Evolutionary conservation across 2,113 vertebrate species (phyloP), one percentile per base, ranked within the genome.

Genomic region (Zosterops hypoxanthus): DNA sequence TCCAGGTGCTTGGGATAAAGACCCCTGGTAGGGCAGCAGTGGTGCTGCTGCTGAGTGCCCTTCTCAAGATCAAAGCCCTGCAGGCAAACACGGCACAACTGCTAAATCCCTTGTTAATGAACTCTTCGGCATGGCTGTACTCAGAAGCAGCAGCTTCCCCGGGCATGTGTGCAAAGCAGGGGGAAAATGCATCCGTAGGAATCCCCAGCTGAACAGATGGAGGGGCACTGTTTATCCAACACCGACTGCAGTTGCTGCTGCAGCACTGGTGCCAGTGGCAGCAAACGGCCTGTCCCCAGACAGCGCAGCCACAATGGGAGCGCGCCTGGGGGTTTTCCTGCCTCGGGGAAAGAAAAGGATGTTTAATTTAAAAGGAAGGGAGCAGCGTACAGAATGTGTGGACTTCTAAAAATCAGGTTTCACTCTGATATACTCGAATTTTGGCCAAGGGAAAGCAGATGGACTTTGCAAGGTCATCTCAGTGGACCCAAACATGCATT

Each of bases 301-400:
- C 41, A 42, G 64, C 5, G 1, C 23, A 1, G 88, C 52, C 83
- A 92, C 91, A 92, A 82, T 63, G 66, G 69, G 42, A 92, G 63
- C 44, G 0, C 3, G 4, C 68, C 7, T 7, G 85, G 90, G 87
- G 90, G 53, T 8, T 61, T 93, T 94, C 94, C 94, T 92, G 95
- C 55, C 16, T 1, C 13, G 22, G 31, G 42, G 5, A 7, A 24
- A 88, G 69, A 11, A 90, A 81, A 86, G 92, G 88, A 97, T 93
- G 91, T 86, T 94, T 88, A 19, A 86, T 56, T 86, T 86, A 75
- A 90, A 81, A 80, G 88, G 82, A 93, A 94, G 59, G 52, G 81
- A 96, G 76, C 71, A 90, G 60, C 5, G 2, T 4, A 36, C 29
- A 66, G 86, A 28, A 65, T 90, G 64, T 50, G 88, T 75, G 76